phyloP scores from a whole-genome alignment of 1,140 invertebrate genomes.

The Drosophila nebulosa region DNA sequence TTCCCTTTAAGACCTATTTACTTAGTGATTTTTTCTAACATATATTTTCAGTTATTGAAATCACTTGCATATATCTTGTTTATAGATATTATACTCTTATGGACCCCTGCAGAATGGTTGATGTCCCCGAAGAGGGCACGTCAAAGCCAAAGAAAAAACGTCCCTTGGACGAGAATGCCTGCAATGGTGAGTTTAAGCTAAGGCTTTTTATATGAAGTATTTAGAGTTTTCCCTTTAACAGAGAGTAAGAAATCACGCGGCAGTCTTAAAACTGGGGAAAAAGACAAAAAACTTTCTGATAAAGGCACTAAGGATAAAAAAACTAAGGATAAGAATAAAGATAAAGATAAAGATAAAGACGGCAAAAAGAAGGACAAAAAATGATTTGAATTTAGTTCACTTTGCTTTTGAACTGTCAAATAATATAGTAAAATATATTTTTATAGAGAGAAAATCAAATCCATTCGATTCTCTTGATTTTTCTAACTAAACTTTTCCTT shows the following conservation, averaged over 20 bases:
- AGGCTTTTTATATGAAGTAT: not conserved
- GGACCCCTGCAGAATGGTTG: conserved; percentile 17
- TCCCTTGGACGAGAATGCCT: conserved; percentile 3
- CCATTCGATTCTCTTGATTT: not conserved
- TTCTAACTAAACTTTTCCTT: not conserved
- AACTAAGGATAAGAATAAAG: conserved; percentile 5
- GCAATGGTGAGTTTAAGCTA: conserved; percentile 8
- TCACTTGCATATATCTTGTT: conserved; percentile 38
- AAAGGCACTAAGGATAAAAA: conserved; percentile 1
- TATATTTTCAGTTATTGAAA: conserved; percentile 40
- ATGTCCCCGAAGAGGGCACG: not conserved
- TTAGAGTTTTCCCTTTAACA: not conserved
- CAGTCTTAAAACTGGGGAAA: too few species aligned
- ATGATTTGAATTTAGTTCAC: conserved; percentile 1
- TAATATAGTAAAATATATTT: conserved; percentile 15
- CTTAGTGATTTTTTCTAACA: not conserved
- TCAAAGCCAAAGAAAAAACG: conserved; percentile 11
- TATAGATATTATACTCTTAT: conserved; percentile 45
- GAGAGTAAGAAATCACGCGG: not conserved
- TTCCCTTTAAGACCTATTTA: too few species aligned
- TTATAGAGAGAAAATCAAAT: not conserved
- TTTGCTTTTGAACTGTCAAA: not conserved
- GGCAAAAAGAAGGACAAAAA: conserved; percentile 16
- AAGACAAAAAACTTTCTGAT: too few species aligned
- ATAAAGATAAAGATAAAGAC: conserved; percentile 13